Evolutionary conservation across 2,888 invertebrate genomes (phyloP).

Genomic region (Amblyjoppa fuscipennis): DNA sequence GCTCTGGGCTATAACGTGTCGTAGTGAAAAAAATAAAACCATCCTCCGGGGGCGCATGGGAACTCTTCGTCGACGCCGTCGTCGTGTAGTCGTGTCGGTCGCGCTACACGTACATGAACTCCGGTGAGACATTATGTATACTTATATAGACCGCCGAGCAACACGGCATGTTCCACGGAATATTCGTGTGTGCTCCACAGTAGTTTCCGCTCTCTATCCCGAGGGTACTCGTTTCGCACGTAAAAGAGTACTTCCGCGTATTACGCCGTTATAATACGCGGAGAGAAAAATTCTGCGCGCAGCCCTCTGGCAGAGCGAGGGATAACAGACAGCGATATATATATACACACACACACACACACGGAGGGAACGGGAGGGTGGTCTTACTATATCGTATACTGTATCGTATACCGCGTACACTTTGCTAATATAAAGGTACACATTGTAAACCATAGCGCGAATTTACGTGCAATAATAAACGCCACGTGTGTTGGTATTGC

Average conservation of each 20-base stretch:
- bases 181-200: constrained; percentile 18
- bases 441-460: constrained; percentile 46
- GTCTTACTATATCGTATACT: neutral
- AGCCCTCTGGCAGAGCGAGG: constrained; percentile 37
- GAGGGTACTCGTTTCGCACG: constrained; percentile 63
- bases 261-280: constrained; percentile 66
- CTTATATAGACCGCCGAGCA: constrained; percentile 26
- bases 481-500: constrained; percentile 45
- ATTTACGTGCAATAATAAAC: constrained; percentile 61
- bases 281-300: constrained; percentile 59
- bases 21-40: constrained; percentile 64
- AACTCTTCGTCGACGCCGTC: constrained; percentile 57
- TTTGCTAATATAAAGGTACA: neutral
- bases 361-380: neutral
- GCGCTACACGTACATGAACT: constrained; percentile 34
- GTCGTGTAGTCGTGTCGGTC: constrained; percentile 39
- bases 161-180: constrained; percentile 42
- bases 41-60: constrained; percentile 49
- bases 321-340: constrained; percentile 37
- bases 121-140: constrained; percentile 4
- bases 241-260: constrained; percentile 64
- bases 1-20: constrained; percentile 61
- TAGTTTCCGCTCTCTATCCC: constrained; percentile 50
- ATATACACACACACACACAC: constrained; percentile 21
- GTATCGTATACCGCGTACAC: neutral